Base-by-base conservation (phyloP, 2,888 invertebrate species). In the Aspidiotus destructor region DNA sequence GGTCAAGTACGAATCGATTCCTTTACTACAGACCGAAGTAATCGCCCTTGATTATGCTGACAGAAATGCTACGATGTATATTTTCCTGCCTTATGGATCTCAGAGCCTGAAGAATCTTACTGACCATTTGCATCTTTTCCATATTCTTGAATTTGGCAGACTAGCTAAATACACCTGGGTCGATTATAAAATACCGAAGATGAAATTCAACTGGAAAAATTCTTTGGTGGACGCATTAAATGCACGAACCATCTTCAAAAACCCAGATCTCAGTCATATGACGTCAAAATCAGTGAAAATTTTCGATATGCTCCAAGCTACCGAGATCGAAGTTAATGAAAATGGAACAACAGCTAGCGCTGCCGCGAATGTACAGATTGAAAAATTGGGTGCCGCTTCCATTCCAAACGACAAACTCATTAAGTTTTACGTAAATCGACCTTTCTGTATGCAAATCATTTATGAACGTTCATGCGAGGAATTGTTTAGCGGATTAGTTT, bases 321-420 rank as follows among this genome's bases (percentile, higher is more conserved):
- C 57, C 3, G 57, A 57, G 7, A 57, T 57, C 17, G 57, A 57
- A 16, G 17, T 57, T 16, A 15, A 57, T 16, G 57, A 57, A 57
- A 57, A 57, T 10, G 57, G 57, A 2, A 57, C 57, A 13, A 6
- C 11, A 57, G 57, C 57, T 57, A n/a, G n/a, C 7, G 11, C 57
- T 10, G 16, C 7, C 17, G 16, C 57, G 10, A 10, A 10, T 6
- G 2, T 57, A 1, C 57, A 11, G 16, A 2, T 57, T 2, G 6
- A n/a, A 5, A 28, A 1, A 57, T 7, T 17, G 2, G 57, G 16
- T n/a, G 11, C 57, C 10, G 11, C 11, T 17, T n/a, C 17, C 16
- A 2, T 15, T 57, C 57, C 15, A 17, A 10, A 10, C 10, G 3
- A 57, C 1, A n/a, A n/a, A 57, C 57, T 7, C 15, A 57, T 57